Evolutionary conservation across 2,113 vertebrate genomes (phyloP).

Genomic region (Eulemur macaco): DNA sequence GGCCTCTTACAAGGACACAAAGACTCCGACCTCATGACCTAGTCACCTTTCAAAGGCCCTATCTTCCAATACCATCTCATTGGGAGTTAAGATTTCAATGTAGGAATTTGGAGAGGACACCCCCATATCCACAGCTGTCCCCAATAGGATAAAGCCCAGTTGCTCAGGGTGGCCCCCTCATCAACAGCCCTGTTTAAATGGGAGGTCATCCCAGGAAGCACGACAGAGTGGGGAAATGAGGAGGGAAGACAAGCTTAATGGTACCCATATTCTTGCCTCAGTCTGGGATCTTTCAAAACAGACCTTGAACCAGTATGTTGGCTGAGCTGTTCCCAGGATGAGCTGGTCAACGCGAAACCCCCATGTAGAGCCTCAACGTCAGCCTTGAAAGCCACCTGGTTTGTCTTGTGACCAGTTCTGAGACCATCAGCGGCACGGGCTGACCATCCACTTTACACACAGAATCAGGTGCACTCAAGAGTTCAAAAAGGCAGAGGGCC

Average conservation of each 20-base stretch:
- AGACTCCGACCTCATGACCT: background rate
- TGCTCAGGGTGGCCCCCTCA: background rate
- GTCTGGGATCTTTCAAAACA: background rate
- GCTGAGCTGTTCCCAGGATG: background rate
- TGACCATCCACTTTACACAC: rapidly evolving
- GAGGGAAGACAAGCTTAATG: no score
- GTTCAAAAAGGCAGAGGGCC: background rate
- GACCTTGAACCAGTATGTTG: background rate
- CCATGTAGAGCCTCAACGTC: rapidly evolving
- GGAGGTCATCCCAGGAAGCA: background rate
- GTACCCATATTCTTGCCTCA: background rate
- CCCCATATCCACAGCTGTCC: background rate
- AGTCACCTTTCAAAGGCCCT: no score
- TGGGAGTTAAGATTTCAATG: background rate
- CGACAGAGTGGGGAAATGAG: background rate
- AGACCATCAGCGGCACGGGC: rapidly evolving
- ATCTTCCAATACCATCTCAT: background rate
- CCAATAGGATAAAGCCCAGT: background rate
- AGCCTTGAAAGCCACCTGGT: background rate
- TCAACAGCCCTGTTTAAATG: background rate
- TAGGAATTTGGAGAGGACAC: background rate
- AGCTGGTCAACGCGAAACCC: no score
- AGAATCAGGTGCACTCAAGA: background rate
- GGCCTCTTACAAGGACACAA: background rate
- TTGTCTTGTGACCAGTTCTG: no score